Evolutionary conservation across 2,113 vertebrate species (phyloP).

Genomic region (Gopherus evgoodei): DNA sequence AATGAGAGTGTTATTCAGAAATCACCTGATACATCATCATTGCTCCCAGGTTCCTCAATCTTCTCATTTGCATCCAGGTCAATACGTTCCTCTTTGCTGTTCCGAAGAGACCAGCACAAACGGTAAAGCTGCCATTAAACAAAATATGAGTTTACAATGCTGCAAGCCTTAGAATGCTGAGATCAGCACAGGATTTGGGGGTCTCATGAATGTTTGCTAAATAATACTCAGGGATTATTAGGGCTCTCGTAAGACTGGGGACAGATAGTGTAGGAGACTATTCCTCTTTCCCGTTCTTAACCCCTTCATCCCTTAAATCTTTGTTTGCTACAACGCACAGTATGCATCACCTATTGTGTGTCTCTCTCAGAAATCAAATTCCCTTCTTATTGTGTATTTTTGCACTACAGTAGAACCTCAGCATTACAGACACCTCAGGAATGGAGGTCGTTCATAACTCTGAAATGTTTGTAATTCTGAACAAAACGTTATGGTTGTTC

Average conservation of each 20-base stretch:
- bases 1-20: not conserved
- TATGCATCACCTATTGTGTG: not conserved
- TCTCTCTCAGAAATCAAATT: not conserved
- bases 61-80: constrained; percentile 87
- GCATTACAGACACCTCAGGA: no score
- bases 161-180: not conserved
- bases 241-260: not conserved
- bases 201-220: not conserved
- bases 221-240: not conserved
- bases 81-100: constrained; percentile 86
- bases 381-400: not conserved
- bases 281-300: not conserved
- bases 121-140: constrained; percentile 85
- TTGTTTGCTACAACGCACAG: not conserved
- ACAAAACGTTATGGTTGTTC: no score
- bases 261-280: not conserved
- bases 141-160: not conserved
- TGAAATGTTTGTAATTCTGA: no score
- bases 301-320: not conserved
- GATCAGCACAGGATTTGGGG: not conserved
- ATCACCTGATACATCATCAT: constrained; percentile 76
- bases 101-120: constrained; percentile 91
- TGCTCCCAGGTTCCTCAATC: constrained; percentile 20
- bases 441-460: no score
- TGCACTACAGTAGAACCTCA: not conserved